Evolutionary conservation across 2,797 vertebrate species (phyloP).

Genomic region (Manis javanica): DNA sequence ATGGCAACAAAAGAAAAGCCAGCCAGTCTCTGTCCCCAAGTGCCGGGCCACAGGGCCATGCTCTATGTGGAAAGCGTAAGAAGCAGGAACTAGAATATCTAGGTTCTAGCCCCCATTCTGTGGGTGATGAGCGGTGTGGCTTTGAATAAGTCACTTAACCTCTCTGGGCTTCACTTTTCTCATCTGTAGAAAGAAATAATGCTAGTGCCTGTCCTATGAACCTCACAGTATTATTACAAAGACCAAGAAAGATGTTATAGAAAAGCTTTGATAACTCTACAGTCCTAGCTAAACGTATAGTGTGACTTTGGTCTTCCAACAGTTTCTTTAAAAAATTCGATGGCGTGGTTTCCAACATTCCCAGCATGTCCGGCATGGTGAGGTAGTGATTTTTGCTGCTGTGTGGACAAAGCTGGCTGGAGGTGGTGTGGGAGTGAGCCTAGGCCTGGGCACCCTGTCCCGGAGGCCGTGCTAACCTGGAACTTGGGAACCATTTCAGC

Average conservation of each 20-base stretch:
- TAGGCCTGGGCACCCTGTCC: no score
- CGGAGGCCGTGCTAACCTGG: neutral
- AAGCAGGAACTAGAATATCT: neutral
- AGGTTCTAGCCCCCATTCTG: neutral
- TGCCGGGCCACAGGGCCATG: no score
- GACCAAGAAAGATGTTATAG: neutral
- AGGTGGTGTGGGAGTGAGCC: neutral
- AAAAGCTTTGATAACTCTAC: neutral
- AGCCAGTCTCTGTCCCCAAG: neutral
- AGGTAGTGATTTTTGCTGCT: neutral
- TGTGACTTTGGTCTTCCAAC: neutral
- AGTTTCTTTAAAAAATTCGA: neutral
- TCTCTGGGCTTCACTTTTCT: neutral
- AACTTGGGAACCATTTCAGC: neutral
- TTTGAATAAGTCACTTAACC: neutral
- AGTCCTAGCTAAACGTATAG: neutral
- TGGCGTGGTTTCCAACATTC: neutral
- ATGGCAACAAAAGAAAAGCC: neutral
- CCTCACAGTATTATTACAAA: neutral
- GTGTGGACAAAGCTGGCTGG: neutral
- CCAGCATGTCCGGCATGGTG: fast-evolving
- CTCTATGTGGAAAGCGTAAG: neutral
- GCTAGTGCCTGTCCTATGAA: neutral
- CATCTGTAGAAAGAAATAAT: neutral
- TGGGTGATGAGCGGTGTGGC: neutral